Conservation (phyloP, 2,888 invertebrate genomes). For the Iselma pallidipennis region DNA sequence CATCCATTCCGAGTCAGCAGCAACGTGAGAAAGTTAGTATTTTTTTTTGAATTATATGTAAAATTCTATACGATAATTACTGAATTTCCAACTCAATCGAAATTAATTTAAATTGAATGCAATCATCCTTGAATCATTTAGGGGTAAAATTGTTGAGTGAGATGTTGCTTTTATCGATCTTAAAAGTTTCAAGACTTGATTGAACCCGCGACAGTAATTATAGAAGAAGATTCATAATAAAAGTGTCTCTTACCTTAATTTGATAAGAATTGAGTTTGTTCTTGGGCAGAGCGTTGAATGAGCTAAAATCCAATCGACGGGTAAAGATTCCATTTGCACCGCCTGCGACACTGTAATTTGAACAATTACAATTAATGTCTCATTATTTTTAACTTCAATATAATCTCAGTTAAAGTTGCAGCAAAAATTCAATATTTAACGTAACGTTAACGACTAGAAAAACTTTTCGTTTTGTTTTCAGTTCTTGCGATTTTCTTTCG, state of each 20-base stretch:
- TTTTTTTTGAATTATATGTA: no score
- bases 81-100: neutral
- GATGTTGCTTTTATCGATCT: no score
- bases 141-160: no score
- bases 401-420: conserved; percentile 1
- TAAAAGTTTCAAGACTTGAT: no score
- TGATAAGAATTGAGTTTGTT: conserved; percentile 98
- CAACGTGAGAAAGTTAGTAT: no score
- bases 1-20: no score
- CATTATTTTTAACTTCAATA: no score
- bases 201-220: no score
- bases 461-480: no score
- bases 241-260: conserved; percentile 82
- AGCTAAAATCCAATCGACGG: conserved; percentile 90
- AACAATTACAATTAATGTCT: conserved; percentile 20
- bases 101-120: neutral
- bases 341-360: conserved; percentile 77
- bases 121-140: neutral
- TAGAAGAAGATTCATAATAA: no score
- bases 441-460: neutral
- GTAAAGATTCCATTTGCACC: conserved; percentile 93
- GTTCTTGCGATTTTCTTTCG: no score
- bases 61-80: no score
- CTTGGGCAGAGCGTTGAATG: conserved; percentile 90
- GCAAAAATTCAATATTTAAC: neutral